Conservation (phyloP, 2,113 vertebrate genomes). For the Choloepus hoffmanni region DNA sequence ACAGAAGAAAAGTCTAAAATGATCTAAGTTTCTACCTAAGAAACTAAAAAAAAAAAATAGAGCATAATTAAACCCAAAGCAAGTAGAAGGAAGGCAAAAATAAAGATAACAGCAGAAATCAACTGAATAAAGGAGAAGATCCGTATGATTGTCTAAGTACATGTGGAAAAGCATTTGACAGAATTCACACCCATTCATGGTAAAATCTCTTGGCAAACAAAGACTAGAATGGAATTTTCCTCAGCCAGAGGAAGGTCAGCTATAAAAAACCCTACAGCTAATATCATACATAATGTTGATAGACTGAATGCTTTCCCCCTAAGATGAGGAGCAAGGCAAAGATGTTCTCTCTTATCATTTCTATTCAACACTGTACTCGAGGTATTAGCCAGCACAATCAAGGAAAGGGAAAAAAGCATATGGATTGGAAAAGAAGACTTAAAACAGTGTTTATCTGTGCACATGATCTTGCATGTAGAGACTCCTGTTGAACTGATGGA, state of each 20-base stretch:
- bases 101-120: too few relatives aligned
- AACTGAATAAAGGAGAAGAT: background rate
- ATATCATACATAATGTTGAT: background rate
- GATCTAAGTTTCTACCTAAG: background rate
- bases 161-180: background rate
- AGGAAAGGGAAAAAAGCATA: background rate
- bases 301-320: background rate
- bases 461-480: background rate
- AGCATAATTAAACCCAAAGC: too few relatives aligned
- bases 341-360: background rate
- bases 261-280: background rate
- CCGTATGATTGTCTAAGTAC: background rate
- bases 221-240: background rate
- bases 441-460: background rate
- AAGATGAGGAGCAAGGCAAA: background rate
- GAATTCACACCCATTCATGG: background rate
- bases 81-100: too few relatives aligned
- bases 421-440: background rate
- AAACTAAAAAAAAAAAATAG: too few relatives aligned
- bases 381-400: background rate
- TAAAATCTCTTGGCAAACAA: background rate
- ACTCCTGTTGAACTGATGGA: background rate
- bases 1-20: too few relatives aligned
- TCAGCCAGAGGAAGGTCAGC: background rate
- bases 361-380: background rate